Percentiles rank a stretch among this genome's conserved stretches.
These are phyloP conservation scores for Chrosomus eos DNA, from an alignment of 2,797 vertebrate species.

Conservation along the genomic window DNA sequence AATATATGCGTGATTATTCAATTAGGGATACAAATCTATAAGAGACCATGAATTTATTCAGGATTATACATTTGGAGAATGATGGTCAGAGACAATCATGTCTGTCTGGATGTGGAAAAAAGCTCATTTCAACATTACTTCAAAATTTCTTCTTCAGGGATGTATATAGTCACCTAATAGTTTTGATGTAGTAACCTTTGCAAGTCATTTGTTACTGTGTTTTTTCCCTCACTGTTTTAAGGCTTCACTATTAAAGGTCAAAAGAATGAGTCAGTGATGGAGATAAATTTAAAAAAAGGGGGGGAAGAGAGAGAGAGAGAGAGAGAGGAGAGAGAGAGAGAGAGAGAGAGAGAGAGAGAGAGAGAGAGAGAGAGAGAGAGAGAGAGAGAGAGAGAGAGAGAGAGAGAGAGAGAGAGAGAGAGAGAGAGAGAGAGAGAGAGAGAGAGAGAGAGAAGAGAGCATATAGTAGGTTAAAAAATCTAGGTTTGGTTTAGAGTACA, in stretches of 20 bases:
- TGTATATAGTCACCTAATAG: constrained; percentile 58
- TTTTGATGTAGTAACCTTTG: constrained; percentile 69
- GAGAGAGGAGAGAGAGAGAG: neutral
- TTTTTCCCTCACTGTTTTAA: constrained; percentile 47
- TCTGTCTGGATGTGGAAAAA: neutral
- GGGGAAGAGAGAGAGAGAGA: neutral
- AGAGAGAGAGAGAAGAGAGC: neutral
- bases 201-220: constrained; percentile 67
- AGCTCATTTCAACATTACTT: constrained; percentile 9
- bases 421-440: too few species aligned
- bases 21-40: neutral
- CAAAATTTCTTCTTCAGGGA: constrained; percentile 15
- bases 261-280: constrained; percentile 67
- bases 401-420: too few species aligned
- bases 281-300: constrained; percentile 73
- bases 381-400: neutral
- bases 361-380: too few species aligned
- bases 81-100: neutral
- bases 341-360: neutral
- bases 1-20: constrained; percentile 14
- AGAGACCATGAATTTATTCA: neutral
- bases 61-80: neutral
- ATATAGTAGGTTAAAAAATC: neutral
- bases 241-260: constrained; percentile 71
- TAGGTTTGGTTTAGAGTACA: neutral